These are phyloP conservation scores for Ophioninae sp. DNA, from an alignment of 2,888 invertebrate species.

Conservation along the genomic window DNA sequence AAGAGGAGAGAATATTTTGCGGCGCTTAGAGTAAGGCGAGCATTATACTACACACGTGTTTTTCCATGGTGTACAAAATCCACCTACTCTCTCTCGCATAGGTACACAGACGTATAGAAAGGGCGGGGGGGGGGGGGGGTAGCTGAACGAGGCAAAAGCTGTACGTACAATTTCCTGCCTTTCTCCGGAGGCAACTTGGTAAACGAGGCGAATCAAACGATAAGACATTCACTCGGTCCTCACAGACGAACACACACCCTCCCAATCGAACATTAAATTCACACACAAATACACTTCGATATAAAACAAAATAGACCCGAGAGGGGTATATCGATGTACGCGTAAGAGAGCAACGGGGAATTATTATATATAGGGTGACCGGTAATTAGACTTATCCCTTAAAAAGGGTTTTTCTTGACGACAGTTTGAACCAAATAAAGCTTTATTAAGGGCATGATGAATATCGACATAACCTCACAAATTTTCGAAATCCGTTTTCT, in stretches of 20 bases:
- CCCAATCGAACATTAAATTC: neutral
- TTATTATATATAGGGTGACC: neutral
- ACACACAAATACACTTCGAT: conserved; percentile 7
- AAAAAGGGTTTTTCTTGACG: too few relatives aligned
- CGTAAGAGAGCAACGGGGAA: neutral
- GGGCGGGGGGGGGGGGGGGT: conserved; percentile 16
- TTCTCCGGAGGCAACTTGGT: conserved; percentile 72
- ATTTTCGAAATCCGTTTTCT: too few relatives aligned
- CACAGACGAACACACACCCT: conserved; percentile 32
- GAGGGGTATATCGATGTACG: conserved; percentile 21
- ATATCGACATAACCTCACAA: too few relatives aligned
- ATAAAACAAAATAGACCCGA: neutral
- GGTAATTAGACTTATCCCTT: too few relatives aligned
- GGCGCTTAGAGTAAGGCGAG: conserved; percentile 21
- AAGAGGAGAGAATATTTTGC: conserved; percentile 4
- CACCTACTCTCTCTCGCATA: conserved; percentile 8
- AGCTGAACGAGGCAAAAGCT: conserved; percentile 52
- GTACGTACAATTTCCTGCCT: conserved; percentile 75
- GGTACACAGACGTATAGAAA: conserved; percentile 24
- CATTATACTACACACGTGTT: conserved; percentile 28
- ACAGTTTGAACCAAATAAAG: too few relatives aligned
- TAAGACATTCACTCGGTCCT: conserved; percentile 73
- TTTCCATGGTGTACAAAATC: conserved; percentile 15
- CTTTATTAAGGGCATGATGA: too few relatives aligned
- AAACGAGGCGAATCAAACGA: conserved; percentile 76